These are phyloP conservation scores for Forbesichthys agassizii DNA, from an alignment of 2,113 vertebrate species.

Conservation along the genomic window DNA sequence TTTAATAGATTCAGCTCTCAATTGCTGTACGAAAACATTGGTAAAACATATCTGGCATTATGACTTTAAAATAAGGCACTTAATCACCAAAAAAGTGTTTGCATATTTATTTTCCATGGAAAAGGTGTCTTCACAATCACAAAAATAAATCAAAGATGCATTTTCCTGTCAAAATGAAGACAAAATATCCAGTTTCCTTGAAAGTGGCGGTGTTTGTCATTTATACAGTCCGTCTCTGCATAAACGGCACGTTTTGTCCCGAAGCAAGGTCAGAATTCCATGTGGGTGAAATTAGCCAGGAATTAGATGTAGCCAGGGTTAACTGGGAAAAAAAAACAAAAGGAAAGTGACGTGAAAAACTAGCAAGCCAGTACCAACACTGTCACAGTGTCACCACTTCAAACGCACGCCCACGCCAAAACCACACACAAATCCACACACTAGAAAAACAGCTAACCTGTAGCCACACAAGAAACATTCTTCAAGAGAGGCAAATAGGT, in stretches of 20 bases:
- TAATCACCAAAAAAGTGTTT: not conserved
- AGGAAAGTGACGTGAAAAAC: slow-evolving; percentile 36
- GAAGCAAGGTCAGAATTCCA: slow-evolving; percentile 37
- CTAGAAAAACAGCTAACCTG: slow-evolving; percentile 28
- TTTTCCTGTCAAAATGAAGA: slow-evolving; percentile 35
- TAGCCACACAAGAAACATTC: slow-evolving; percentile 16
- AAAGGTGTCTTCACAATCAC: slow-evolving; percentile 1
- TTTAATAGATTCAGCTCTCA: slow-evolving; percentile 32
- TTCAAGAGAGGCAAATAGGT: too few relatives aligned
- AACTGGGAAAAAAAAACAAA: slow-evolving; percentile 64
- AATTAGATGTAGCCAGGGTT: slow-evolving; percentile 53
- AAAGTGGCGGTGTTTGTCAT: slow-evolving; percentile 21
- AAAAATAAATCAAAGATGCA: not conserved
- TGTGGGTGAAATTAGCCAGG: slow-evolving; percentile 26
- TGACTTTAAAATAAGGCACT: slow-evolving; percentile 6
- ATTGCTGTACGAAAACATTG: slow-evolving; percentile 8
- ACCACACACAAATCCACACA: slow-evolving; percentile 39
- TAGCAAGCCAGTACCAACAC: slow-evolving; percentile 29
- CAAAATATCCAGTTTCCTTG: slow-evolving; percentile 38
- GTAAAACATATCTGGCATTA: slow-evolving; percentile 25
- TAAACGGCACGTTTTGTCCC: slow-evolving; percentile 38
- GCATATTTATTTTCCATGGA: not conserved
- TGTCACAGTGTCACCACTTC: slow-evolving; percentile 32
- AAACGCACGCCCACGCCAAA: slow-evolving; percentile 57
- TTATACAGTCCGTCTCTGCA: slow-evolving; percentile 29